Conservation (phyloP, 2,113 vertebrate genomes). For the Xenopus laevis region DNA sequence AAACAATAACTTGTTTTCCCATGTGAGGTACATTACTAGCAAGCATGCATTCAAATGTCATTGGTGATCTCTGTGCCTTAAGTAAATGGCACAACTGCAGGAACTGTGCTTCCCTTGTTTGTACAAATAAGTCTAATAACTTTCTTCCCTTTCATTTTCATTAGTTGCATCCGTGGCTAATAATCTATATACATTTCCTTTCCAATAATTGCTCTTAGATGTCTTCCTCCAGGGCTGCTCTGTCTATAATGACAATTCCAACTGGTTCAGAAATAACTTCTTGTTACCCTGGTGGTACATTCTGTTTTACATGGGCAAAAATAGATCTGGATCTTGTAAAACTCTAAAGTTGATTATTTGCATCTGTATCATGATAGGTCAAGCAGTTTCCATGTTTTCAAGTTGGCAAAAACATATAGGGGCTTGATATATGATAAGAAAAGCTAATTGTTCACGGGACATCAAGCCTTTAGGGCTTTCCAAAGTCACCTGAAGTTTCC, state of each 20-base stretch:
- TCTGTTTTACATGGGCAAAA: background rate
- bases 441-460: too few species aligned
- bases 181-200: slow-evolving; percentile 43
- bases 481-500: too few species aligned
- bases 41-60: background rate
- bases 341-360: too few species aligned
- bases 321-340: too few species aligned
- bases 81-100: background rate
- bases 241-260: slow-evolving; percentile 16
- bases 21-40: background rate
- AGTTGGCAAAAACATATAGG: too few species aligned
- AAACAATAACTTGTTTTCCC: too few species aligned
- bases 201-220: slow-evolving; percentile 37
- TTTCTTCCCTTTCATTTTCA: slow-evolving; percentile 42
- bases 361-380: too few species aligned
- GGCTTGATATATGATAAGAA: too few species aligned
- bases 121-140: slow-evolving; percentile 28
- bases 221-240: slow-evolving; percentile 21
- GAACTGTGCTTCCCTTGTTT: background rate
- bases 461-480: too few species aligned
- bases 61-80: background rate
- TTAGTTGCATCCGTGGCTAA: slow-evolving; percentile 31
- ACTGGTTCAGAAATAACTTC: slow-evolving; percentile 29
- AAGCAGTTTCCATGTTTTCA: too few species aligned
- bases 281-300: slow-evolving; percentile 17